Percentiles rank a stretch among this genome's conserved stretches.
phyloP scores from a whole-genome alignment of 2,797 vertebrate genomes.

The Eulemur albifrons region DNA sequence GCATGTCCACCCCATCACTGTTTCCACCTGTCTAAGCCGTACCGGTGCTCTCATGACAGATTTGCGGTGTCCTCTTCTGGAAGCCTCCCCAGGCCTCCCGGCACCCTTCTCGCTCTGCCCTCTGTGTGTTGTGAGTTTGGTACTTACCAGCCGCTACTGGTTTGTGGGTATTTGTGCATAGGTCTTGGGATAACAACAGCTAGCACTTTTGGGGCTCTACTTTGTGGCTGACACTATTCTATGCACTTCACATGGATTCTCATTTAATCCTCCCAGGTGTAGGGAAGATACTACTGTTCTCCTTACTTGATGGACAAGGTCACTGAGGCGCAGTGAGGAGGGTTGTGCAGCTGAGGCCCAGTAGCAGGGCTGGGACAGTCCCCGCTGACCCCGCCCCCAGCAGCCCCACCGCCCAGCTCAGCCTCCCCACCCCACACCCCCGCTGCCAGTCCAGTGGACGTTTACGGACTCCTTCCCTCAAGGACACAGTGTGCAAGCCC shows the following conservation, averaged over 20 bases:
- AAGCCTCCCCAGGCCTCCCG: neutral
- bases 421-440: neutral
- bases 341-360: neutral
- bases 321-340: neutral
- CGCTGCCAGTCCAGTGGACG: neutral
- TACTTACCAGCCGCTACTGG: neutral
- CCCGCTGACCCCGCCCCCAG: neutral
- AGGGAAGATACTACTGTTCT: neutral
- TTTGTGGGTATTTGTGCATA: neutral
- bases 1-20: neutral
- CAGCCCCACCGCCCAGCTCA: neutral
- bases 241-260: neutral
- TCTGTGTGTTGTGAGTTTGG: neutral
- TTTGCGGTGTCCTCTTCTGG: neutral
- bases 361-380: neutral
- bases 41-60: rapidly evolving
- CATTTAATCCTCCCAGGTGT: neutral
- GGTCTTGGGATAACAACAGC: neutral
- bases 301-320: neutral
- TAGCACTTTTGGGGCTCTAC: neutral
- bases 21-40: neutral
- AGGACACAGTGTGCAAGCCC: neutral
- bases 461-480: neutral
- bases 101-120: too few relatives aligned
- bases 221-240: neutral